These are phyloP conservation scores for Harpagifer antarcticus DNA, from an alignment of 2,797 vertebrate species.

Conservation along the genomic window DNA sequence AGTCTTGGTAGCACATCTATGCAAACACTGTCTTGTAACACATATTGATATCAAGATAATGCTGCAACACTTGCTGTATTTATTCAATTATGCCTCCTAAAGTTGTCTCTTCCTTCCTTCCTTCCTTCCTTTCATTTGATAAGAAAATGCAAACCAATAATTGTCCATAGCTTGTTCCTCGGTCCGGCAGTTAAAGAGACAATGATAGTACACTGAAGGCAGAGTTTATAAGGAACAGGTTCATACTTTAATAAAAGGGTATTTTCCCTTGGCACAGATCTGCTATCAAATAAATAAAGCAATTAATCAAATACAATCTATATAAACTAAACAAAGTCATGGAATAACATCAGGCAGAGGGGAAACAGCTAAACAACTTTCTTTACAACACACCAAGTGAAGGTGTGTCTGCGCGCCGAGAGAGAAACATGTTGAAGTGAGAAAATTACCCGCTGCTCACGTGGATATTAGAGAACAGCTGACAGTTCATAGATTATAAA, in stretches of 20 bases:
- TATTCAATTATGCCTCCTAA: too few species aligned
- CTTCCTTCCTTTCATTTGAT: too few species aligned
- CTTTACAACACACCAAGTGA: conserved; percentile 77
- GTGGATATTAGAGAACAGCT: conserved; percentile 37
- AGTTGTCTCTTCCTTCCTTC: too few species aligned
- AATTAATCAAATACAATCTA: conserved; percentile 88
- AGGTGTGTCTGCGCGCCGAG: conserved; percentile 39
- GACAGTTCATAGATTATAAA: conserved; percentile 74
- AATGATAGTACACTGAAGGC: conserved; percentile 1
- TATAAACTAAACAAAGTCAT: conserved; percentile 86
- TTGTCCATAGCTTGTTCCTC: too few species aligned
- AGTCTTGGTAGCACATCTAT: background rate
- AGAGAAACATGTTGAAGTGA: conserved; percentile 23
- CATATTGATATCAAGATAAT: background rate
- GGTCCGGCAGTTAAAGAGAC: too few species aligned
- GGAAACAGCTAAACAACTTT: conserved; percentile 61
- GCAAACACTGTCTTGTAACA: background rate
- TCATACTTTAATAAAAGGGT: conserved; percentile 88
- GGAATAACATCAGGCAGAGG: conserved; percentile 52
- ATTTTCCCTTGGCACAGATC: conserved; percentile 87
- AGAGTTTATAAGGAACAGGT: conserved; percentile 77
- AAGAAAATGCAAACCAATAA: too few species aligned
- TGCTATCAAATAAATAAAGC: conserved; percentile 91
- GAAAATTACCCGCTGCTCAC: conserved; percentile 41
- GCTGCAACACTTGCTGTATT: too few species aligned